A percentile compares a stretch with the other conserved stretches of the same genome.
These are phyloP conservation scores for Plagiodera versicolora DNA, from an alignment of 2,888 invertebrate genomes.

Conservation along the genomic window DNA sequence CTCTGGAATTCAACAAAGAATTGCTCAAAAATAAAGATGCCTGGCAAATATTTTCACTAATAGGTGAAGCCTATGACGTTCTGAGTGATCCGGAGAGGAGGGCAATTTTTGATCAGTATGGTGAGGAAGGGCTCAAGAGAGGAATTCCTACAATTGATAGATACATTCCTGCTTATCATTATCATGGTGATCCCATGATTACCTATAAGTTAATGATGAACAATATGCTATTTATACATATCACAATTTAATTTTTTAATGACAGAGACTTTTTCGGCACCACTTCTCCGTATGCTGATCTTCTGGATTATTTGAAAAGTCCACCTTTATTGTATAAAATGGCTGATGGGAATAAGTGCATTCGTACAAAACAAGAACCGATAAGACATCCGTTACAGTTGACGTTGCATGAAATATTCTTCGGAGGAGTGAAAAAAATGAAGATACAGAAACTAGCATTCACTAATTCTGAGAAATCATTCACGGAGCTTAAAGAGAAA, in stretches of 20 bases:
- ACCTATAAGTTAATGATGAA: constrained; percentile 63
- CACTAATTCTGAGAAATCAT: constrained; percentile 63
- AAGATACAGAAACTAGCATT: constrained; percentile 75
- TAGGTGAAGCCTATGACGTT: constrained; percentile 81
- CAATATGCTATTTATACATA: neutral
- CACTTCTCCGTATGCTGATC: constrained; percentile 77
- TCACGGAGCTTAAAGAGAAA: constrained; percentile 69
- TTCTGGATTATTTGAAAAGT: constrained; percentile 67
- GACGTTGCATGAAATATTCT: constrained; percentile 67
- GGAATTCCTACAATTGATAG: constrained; percentile 72
- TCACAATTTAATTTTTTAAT: constrained; percentile 12
- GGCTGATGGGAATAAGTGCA: constrained; percentile 63
- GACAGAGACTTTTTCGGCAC: constrained; percentile 77
- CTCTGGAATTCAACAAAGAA: constrained; percentile 57
- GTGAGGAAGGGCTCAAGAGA: constrained; percentile 82
- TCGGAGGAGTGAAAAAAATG: constrained; percentile 81
- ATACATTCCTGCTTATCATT: constrained; percentile 73
- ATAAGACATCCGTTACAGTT: constrained; percentile 61
- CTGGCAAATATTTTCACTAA: constrained; percentile 61
- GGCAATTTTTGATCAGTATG: constrained; percentile 86
- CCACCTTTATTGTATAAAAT: constrained; percentile 66
- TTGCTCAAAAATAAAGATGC: constrained; percentile 63
- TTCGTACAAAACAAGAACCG: constrained; percentile 62
- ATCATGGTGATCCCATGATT: constrained; percentile 76
- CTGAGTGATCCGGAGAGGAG: constrained; percentile 67